Evolutionary conservation across 2,797 vertebrate genomes (phyloP).

Genomic region (Mormyrops boulengeri): DNA sequence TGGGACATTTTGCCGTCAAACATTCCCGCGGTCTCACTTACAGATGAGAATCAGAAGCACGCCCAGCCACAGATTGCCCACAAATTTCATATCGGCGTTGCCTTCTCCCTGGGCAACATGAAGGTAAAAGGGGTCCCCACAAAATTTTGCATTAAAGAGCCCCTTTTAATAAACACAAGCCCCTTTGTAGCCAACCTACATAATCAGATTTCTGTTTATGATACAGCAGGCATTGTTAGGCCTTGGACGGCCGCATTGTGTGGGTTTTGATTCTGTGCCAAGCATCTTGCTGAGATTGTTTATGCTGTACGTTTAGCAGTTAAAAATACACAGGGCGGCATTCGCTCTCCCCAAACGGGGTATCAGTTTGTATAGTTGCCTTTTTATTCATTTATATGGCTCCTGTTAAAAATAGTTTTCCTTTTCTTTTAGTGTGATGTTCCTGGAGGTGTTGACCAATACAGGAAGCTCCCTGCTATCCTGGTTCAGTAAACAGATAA

Average conservation of each 20-base stretch:
- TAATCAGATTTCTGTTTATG: slow-evolving; percentile 56
- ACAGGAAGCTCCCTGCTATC: slow-evolving; percentile 19
- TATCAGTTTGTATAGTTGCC: neutral
- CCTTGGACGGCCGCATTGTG: slow-evolving; percentile 67
- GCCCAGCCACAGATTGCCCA: slow-evolving; percentile 7
- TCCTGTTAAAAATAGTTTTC: slow-evolving; percentile 12
- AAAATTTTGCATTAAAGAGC: slow-evolving; percentile 29
- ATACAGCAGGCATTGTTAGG: slow-evolving; percentile 65
- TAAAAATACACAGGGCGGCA: slow-evolving; percentile 40
- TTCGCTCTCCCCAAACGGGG: slow-evolving; percentile 3
- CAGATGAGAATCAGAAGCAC: slow-evolving; percentile 10
- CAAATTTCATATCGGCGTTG: neutral
- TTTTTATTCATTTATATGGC: neutral
- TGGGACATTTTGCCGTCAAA: neutral
- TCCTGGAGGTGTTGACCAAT: neutral
- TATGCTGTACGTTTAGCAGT: slow-evolving; percentile 56
- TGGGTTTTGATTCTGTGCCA: slow-evolving; percentile 77
- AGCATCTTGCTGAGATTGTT: slow-evolving; percentile 63
- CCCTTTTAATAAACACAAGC: slow-evolving; percentile 52
- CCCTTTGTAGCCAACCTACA: slow-evolving; percentile 37
- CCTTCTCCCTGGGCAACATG: slow-evolving; percentile 9
- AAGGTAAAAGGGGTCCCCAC: slow-evolving; percentile 17
- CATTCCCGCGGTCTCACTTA: neutral
- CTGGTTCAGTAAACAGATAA: neutral
- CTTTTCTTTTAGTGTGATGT: neutral